Percentiles rank a stretch among this genome's conserved stretches.
These are phyloP conservation scores for Microplitis demolitor DNA, from an alignment of 1,140 invertebrate species.

Conservation along the genomic window DNA sequence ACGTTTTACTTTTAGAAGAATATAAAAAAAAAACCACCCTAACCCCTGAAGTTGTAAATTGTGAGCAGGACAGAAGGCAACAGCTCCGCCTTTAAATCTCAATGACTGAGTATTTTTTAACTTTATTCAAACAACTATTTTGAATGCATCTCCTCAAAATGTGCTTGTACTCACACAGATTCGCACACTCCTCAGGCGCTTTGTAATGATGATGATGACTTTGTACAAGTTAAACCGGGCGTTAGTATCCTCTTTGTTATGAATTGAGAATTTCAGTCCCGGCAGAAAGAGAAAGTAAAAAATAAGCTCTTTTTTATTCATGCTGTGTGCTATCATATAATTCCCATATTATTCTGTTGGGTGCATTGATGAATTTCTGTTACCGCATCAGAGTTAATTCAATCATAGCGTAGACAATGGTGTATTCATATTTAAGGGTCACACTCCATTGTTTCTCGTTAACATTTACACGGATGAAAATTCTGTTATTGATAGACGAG, in stretches of 20 bases:
- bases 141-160: constrained; percentile 4
- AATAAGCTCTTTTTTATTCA: neutral
- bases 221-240: constrained; percentile 9
- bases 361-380: neutral
- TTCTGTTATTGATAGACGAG: neutral
- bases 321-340: neutral
- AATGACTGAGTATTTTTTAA: neutral
- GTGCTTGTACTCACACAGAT: neutral
- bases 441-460: no score
- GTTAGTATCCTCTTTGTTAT: neutral
- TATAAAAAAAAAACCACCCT: neutral
- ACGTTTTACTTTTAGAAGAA: no score
- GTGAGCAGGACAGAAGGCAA: neutral
- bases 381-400: constrained; percentile 9
- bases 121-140: neutral
- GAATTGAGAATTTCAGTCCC: neutral
- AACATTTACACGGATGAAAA: no score
- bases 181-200: neutral
- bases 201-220: neutral
- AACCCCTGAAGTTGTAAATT: neutral
- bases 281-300: neutral
- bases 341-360: neutral
- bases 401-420: neutral
- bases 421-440: no score
- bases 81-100: neutral